These are phyloP conservation scores for Rhodeus uyekii DNA, from an alignment of 2,797 vertebrate genomes.

Conservation along the genomic window DNA sequence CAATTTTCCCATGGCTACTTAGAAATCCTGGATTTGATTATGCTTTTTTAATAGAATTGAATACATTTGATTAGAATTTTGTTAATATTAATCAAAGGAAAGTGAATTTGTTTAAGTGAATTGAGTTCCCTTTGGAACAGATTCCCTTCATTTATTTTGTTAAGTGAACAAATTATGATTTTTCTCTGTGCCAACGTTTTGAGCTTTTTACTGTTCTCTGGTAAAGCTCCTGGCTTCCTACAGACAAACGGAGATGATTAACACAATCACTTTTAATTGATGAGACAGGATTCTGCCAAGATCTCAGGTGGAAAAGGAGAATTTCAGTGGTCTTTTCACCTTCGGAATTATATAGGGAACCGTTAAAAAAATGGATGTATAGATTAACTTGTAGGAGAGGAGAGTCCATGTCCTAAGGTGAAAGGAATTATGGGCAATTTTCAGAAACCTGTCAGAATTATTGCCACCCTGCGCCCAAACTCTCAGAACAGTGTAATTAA, in stretches of 20 bases:
- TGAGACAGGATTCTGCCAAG: background rate
- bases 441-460: slow-evolving; percentile 37
- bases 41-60: slow-evolving; percentile 26
- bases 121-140: slow-evolving; percentile 32
- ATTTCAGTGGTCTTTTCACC: background rate
- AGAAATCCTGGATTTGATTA: slow-evolving; percentile 41
- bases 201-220: slow-evolving; percentile 13
- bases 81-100: slow-evolving; percentile 31
- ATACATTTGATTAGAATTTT: slow-evolving; percentile 39
- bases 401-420: slow-evolving; percentile 19
- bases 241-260: slow-evolving; percentile 36
- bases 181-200: background rate
- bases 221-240: slow-evolving; percentile 17
- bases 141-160: slow-evolving; percentile 49
- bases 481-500: slow-evolving; percentile 51
- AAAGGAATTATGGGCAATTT: slow-evolving; percentile 49
- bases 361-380: background rate
- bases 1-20: slow-evolving; percentile 39
- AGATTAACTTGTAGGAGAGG: background rate
- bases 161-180: slow-evolving; percentile 27
- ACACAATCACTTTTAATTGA: slow-evolving; percentile 39
- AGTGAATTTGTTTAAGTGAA: slow-evolving; percentile 48
- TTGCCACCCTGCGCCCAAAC: slow-evolving; percentile 16
- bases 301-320: background rate
- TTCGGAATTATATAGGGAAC: slow-evolving; percentile 17